Conservation (phyloP, 2,797 vertebrate species). For the Lagodon rhomboides region DNA sequence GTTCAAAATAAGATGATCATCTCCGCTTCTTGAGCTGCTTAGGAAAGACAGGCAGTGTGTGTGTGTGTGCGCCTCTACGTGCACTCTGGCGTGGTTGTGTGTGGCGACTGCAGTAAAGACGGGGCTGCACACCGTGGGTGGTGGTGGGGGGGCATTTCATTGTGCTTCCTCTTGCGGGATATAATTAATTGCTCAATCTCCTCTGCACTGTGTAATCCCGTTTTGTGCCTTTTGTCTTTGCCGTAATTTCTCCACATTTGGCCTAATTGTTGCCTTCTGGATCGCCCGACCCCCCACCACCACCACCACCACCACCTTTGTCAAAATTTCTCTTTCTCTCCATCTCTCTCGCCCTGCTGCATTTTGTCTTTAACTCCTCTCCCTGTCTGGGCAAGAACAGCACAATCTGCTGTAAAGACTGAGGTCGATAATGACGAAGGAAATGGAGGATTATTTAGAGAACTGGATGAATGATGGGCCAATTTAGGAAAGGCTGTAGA, state of each 20-base stretch:
- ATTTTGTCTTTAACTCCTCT: slow-evolving; percentile 48
- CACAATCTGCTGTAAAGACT: slow-evolving; percentile 29
- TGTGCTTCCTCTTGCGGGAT: slow-evolving; percentile 70
- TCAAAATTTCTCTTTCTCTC: slow-evolving; percentile 26
- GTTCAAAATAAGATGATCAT: slow-evolving; percentile 63
- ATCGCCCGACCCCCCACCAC: neutral
- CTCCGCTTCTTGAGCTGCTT: slow-evolving; percentile 64
- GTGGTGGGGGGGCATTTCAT: slow-evolving; percentile 50
- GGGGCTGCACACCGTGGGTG: slow-evolving; percentile 46
- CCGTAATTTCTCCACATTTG: slow-evolving; percentile 69
- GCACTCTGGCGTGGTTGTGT: slow-evolving; percentile 29
- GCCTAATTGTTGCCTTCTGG: slow-evolving; percentile 77
- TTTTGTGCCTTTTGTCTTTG: slow-evolving; percentile 68
- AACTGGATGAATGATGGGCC: neutral
- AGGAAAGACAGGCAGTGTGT: slow-evolving; percentile 34
- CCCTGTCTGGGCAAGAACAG: slow-evolving; percentile 30
- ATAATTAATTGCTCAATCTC: slow-evolving; percentile 81
- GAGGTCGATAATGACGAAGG: neutral
- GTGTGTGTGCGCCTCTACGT: slow-evolving; percentile 1
- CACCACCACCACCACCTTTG: slow-evolving; percentile 23
- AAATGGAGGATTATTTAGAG: slow-evolving; percentile 22
- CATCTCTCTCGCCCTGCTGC: slow-evolving; percentile 31
- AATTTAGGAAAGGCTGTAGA: slow-evolving; percentile 20
- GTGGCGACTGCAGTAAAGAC: slow-evolving; percentile 17
- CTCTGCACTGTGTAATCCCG: slow-evolving; percentile 70